Percentiles rank a stretch among this genome's conserved stretches.
phyloP scores from a whole-genome alignment of 2,113 vertebrate genomes.

The Eurystomus gularis region DNA sequence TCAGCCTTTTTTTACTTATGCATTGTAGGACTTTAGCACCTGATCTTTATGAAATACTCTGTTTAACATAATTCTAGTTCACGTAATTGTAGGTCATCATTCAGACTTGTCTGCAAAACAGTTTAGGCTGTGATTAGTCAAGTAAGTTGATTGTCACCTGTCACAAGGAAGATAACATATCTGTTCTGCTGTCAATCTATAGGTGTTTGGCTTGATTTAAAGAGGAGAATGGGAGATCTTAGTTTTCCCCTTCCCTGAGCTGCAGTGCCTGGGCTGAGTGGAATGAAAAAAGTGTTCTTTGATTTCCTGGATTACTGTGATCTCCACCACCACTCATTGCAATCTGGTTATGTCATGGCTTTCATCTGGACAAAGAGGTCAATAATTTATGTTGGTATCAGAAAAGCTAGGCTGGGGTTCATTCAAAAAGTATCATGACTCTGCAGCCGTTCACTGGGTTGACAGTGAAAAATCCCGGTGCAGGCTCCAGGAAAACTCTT shows the following conservation, averaged over 20 bases:
- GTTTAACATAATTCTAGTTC: not conserved
- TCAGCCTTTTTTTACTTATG: not conserved
- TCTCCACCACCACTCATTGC: not conserved
- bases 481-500: not conserved
- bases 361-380: not conserved
- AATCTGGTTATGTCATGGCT: not conserved
- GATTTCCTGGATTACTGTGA: not conserved
- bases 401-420: not conserved
- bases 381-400: not conserved
- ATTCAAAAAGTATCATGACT: not conserved
- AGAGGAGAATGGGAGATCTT: not conserved
- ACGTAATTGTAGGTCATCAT: not conserved
- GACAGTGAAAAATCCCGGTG: not conserved
- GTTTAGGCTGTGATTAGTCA: not conserved
- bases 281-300: not conserved
- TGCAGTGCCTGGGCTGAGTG: not conserved
- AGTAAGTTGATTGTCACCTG: not conserved
- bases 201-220: not conserved
- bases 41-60: not conserved
- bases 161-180: not conserved
- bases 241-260: not conserved
- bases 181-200: not conserved
- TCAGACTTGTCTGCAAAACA: not conserved
- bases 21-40: conserved; percentile 43
- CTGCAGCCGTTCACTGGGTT: not conserved